Base-by-base conservation (phyloP, 2,113 vertebrate species). In the Cyphomyrus plagiostoma region DNA sequence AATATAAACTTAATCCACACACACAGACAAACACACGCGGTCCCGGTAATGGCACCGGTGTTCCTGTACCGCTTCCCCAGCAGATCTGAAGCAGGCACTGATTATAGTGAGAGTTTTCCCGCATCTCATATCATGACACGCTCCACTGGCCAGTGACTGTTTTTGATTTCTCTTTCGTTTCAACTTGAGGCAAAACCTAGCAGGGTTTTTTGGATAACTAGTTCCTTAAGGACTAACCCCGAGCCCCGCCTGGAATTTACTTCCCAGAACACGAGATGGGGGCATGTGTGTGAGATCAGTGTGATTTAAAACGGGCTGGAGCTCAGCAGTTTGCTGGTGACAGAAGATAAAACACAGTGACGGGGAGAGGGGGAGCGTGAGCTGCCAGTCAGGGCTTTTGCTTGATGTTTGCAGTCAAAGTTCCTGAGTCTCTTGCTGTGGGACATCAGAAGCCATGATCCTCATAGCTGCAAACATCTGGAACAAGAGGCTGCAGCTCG, bases 251-350 rank as follows among this genome's bases (percentile, higher is more conserved):
- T 45, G 42, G 42, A 84, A 84, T 84, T 84, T 84, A 48, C 45
- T 23, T 8, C 45, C 82, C 45, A 46, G 45, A 23, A 48, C 19
- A n/a, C 2, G 1, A 46, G 39, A n/a, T 86, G 85, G n/a, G 48
- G 30, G 50, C 49, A 26, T 52, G 50, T 35, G 85, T 50, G 42
- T 53, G 50, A 87, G 49, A 49, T 53, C n/a, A n/a, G 23, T 50
- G 49, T 50, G 50, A 30, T 87, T 87, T 35, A 87, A 2, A 23
- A 30, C 39, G 85, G 48, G 50, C n/a, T 86, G 46, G 10, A 50
- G n/a, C 84, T 52, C 84, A 50, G 19, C n/a, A 52, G 46, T 82
- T 45, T 84, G 42, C 82, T 84, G 82, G 82, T 84, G 82, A 84
- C 19, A 48, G 82, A 48, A 84, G 42, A 84, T 46, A n/a, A 48